Base-by-base conservation (phyloP, 2,888 invertebrate species). In the Leucozona laternaria region DNA sequence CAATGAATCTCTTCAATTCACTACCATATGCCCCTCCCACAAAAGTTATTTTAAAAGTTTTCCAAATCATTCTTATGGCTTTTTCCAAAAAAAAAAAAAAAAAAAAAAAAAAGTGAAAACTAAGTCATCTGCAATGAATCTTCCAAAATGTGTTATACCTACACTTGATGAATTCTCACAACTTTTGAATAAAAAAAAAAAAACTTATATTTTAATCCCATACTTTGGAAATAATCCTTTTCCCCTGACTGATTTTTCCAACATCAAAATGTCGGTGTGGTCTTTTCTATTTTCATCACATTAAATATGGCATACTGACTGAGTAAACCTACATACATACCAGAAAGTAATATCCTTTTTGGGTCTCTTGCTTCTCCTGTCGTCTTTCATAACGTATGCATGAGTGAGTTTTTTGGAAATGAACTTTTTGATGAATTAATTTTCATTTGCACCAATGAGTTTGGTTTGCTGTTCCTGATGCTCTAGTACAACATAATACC, bases 341-440 rank as follows among this genome's bases (percentile, higher is more conserved):
- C 17, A 3, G 4, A 40, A 20, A 60, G 60, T 60, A 60, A 60
- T 60, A 60, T 60, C 60, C 60, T 60, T 37, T 40, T 37, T 40
- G 15, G 60, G 22, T 57, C 34, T 57, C 20, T 8, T n/a, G 20
- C n/a, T 40, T 20, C 22, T 68, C 53, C 34, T 60, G 78, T 83
- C 79, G 68, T 68, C 72, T 68, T 28, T 40, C 25, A 83, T 79
- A 60, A 62, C 45, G 66, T 60, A 62, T 79, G 83, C 79, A 79
- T 79, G 79, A 75, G 45, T 37, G 57, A 62, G 5, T 62, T 50
- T 37, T 43, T 15, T 25, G 11, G 13, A 73, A 79, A 22, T 57
- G 45, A 66, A 60, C 58, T 72, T 82, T 80, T 72, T 45, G 72
- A 82, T 66, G 78, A 82, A 78, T 78, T 78, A 31, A 71, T 78